Base-by-base conservation (phyloP, 2,888 invertebrate species). In the Leptopterna dolabrata region DNA sequence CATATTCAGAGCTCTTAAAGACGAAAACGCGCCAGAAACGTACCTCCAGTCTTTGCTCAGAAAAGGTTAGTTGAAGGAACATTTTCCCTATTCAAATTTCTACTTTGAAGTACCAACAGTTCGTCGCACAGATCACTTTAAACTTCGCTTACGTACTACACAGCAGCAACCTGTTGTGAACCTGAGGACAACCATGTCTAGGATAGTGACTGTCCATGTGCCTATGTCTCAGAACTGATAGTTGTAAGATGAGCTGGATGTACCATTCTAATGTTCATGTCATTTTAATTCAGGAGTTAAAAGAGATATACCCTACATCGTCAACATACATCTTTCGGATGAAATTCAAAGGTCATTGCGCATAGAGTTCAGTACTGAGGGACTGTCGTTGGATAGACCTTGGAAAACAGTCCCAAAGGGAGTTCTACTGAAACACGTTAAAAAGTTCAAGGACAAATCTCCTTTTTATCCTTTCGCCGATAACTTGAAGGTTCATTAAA, bases 341-440 rank as follows among this genome's bases (percentile, higher is more conserved):
- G 71, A 71, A 27, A 36, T 88, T 19, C 89, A 89, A 19, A 76
- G 78, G 63, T 51, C 87, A 24, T 83, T 89, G 24, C 87, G 87
- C 76, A 89, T 89, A 71, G 87, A 87, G 19, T 43, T 89, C 24
- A 88, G 89, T 9, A 87, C 85, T 30, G 86, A 90, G 30, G 86
- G 83, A 16, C 83, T 90, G 30, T 90, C 89, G 24, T 81, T 90
- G n/a, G 89, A 90, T 24, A 88, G 88, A 71, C 89, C 90, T 0
- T 90, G 90, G 90, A 89, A 86, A 76, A 87, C 88, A 30, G 87
- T 90, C 1, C 84, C 87, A 29, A 89, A 87, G 45, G n/a, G 30
- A 36, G 81, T 76, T 30, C 71, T 89, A 13, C 47, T 89, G n/a
- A 87, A 89, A 14, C 47, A 89, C 84, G 76, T 90, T 27, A 43